Evolutionary conservation across 1,140 invertebrate genomes (phyloP).

Genomic region (Drosophila lacertosa): DNA sequence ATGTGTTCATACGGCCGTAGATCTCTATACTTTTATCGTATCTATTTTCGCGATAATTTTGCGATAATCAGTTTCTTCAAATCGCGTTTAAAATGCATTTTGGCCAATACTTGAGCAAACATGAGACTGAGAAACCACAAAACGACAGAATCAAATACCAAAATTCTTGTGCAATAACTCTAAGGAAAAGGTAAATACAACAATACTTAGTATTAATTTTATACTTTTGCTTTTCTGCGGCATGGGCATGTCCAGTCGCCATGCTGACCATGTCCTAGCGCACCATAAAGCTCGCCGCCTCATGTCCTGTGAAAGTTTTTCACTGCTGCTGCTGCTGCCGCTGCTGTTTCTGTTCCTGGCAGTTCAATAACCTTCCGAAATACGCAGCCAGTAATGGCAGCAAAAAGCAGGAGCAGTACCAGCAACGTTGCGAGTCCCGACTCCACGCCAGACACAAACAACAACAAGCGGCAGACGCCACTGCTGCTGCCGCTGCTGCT

Average conservation of each 20-base stretch:
- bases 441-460: constrained; percentile 67
- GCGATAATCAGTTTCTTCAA: constrained; percentile 82
- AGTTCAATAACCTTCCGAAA: constrained; percentile 52
- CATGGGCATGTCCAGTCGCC: neutral
- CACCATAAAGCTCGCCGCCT: constrained; percentile 13
- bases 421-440: constrained; percentile 12
- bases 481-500: neutral
- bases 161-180: constrained; percentile 44
- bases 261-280: constrained; percentile 62
- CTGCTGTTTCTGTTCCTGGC: constrained; percentile 14
- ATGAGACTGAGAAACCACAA: constrained; percentile 54
- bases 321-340: neutral
- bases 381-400: constrained; percentile 45
- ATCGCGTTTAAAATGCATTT: constrained; percentile 78
- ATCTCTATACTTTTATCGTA: constrained; percentile 72
- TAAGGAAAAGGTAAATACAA: constrained; percentile 37
- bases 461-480: constrained; percentile 32
- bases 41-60: constrained; percentile 82
- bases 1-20: constrained; percentile 77
- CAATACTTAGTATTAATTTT: constrained; percentile 14
- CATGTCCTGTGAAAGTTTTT: constrained; percentile 43
- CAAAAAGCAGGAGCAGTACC: neutral
- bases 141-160: neutral
- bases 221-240: constrained; percentile 50
- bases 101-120: constrained; percentile 64